phyloP scores from a whole-genome alignment of 2,888 invertebrate genomes.

The Phaonia tiefii region DNA sequence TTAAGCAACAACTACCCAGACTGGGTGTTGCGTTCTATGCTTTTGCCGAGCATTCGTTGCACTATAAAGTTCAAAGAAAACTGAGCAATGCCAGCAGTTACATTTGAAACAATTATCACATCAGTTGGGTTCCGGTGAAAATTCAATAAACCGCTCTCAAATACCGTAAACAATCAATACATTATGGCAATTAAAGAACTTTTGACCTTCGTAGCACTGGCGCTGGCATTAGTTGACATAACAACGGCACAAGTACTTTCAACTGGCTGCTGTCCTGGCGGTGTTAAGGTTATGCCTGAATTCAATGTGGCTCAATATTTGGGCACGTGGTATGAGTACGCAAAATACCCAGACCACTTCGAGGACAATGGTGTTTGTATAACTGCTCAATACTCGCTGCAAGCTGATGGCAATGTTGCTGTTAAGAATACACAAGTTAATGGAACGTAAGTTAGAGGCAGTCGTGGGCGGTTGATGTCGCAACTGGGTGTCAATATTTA shows the following conservation, averaged over 20 bases:
- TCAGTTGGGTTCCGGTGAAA: background rate
- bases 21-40: no score
- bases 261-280: conserved; percentile 54
- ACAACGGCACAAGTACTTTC: conserved; percentile 53
- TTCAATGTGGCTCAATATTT: conserved; percentile 81
- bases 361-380: conserved; percentile 87
- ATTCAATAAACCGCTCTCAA: background rate
- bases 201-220: background rate
- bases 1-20: no score
- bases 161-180: background rate
- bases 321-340: conserved; percentile 88
- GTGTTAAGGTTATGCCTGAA: conserved; percentile 50
- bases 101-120: background rate
- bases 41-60: no score
- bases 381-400: conserved; percentile 83
- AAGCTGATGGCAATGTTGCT: conserved; percentile 80
- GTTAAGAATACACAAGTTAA: conserved; percentile 78
- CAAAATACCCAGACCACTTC: conserved; percentile 86
- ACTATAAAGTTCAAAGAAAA: background rate
- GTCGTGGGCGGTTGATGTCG: background rate
- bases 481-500: no score
- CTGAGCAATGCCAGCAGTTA: background rate
- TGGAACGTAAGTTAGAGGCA: conserved; percentile 50
- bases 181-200: background rate
- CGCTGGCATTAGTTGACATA: background rate